Conservation (phyloP, 2,888 invertebrate species). For the Mechanitis mazaeus region DNA sequence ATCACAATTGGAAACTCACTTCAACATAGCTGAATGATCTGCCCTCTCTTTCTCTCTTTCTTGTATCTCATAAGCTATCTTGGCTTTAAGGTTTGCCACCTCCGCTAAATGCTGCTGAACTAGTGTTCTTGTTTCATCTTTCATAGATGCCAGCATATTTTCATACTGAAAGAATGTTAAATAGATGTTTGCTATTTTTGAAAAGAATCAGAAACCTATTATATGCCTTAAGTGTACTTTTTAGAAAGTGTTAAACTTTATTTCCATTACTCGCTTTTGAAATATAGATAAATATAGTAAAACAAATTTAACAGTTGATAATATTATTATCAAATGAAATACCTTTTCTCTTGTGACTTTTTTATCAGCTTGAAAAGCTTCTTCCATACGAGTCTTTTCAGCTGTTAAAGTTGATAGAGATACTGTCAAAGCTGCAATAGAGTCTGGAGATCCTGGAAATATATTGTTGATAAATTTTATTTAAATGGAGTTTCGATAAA, state of each 20-base stretch:
- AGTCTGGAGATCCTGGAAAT: slow-evolving; percentile 49
- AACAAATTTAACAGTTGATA: too few relatives aligned
- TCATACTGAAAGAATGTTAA: slow-evolving; percentile 71
- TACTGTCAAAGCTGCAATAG: slow-evolving; percentile 79
- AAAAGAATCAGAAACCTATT: too few relatives aligned
- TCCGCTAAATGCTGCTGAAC: slow-evolving; percentile 77
- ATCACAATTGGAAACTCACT: slow-evolving; percentile 52
- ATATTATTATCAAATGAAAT: background rate
- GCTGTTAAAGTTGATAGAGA: slow-evolving; percentile 86
- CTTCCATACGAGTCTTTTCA: slow-evolving; percentile 91
- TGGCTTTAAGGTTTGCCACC: slow-evolving; percentile 81
- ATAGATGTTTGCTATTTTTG: too few relatives aligned
- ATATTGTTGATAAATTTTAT: too few relatives aligned
- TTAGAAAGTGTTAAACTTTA: too few relatives aligned
- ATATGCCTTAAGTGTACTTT: too few relatives aligned
- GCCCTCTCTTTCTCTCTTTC: slow-evolving; percentile 88
- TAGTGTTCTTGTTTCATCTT: slow-evolving; percentile 76
- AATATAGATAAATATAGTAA: too few relatives aligned
- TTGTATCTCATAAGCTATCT: slow-evolving; percentile 85
- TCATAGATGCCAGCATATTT: slow-evolving; percentile 74
- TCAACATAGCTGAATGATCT: slow-evolving; percentile 85
- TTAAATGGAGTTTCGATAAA: too few relatives aligned
- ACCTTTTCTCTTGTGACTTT: slow-evolving; percentile 78
- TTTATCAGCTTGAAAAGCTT: slow-evolving; percentile 85
- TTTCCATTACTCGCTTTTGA: too few relatives aligned